Evolutionary conservation across 2,888 invertebrate species (phyloP), one percentile per base, ranked within the genome.

Genomic region (Ethmia dodecea): DNA sequence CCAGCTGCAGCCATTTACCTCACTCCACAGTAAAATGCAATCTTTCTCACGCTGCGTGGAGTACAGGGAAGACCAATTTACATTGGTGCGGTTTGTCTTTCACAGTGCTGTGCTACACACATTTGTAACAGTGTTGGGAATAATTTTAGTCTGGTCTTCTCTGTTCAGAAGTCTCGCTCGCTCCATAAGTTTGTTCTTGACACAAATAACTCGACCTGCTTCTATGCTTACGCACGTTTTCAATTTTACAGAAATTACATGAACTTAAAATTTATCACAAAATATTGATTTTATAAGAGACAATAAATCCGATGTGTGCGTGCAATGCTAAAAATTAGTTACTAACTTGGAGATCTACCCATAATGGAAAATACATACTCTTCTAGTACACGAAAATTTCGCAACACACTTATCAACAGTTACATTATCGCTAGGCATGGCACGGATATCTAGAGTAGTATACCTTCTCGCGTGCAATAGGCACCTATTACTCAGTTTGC

Each of bases 381-480:
- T n/a, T n/a, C n/a, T n/a, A n/a, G n/a, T n/a, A n/a, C n/a, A n/a
- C n/a, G n/a, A n/a, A n/a, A n/a, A n/a, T n/a, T n/a, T n/a, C n/a
- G n/a, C n/a, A n/a, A n/a, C n/a, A n/a, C n/a, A n/a, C n/a, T n/a
- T n/a, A n/a, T n/a, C n/a, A n/a, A n/a, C n/a, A n/a, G n/a, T n/a
- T n/a, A n/a, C n/a, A n/a, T n/a, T n/a, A n/a, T n/a, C n/a, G n/a
- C n/a, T n/a, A n/a, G n/a, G n/a, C n/a, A n/a, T n/a, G n/a, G n/a
- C n/a, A n/a, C n/a, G n/a, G n/a, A n/a, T n/a, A n/a, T n/a, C n/a
- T n/a, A n/a, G n/a, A n/a, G n/a, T n/a, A n/a, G 52, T 53, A 64
- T 61, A 79, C 75, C 81, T 79, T 80, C 79, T 80, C 59, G 39
- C 55, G 48, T 52, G 73, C 63, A 80, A 73, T 83, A 80, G 64